Evolutionary conservation across 1,140 invertebrate genomes (phyloP).

Genomic region (Drosophila eugracilis): DNA sequence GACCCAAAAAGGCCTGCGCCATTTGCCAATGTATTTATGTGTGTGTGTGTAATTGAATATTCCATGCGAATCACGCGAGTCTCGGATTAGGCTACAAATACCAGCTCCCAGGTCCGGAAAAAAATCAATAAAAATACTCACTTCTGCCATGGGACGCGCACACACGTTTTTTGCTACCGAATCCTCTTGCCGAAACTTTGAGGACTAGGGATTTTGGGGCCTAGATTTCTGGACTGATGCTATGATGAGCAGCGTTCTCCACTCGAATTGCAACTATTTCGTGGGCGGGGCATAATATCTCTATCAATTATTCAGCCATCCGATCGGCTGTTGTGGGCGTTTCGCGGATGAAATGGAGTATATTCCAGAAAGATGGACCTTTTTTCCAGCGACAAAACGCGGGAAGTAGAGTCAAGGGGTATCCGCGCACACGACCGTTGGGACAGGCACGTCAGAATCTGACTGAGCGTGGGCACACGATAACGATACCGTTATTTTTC

Average conservation of each 20-base stretch:
- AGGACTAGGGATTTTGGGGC: background rate
- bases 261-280: slow-evolving; percentile 19
- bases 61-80: slow-evolving; percentile 77
- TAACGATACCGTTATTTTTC: slow-evolving; percentile 73
- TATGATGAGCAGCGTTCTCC: slow-evolving; percentile 30
- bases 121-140: slow-evolving; percentile 78
- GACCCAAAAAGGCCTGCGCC: slow-evolving; percentile 68
- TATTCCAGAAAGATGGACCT: slow-evolving; percentile 12
- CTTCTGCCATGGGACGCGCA: slow-evolving; percentile 57
- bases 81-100: slow-evolving; percentile 47
- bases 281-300: slow-evolving; percentile 40
- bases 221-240: slow-evolving; percentile 23
- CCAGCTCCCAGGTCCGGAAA: slow-evolving; percentile 41
- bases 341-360: slow-evolving; percentile 3
- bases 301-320: slow-evolving; percentile 34
- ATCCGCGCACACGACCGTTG: slow-evolving; percentile 53
- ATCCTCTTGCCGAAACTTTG: slow-evolving; percentile 6
- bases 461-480: slow-evolving; percentile 71
- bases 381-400: slow-evolving; percentile 28
- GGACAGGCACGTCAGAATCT: slow-evolving; percentile 71
- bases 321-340: background rate
- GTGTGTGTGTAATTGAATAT: slow-evolving; percentile 59
- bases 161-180: slow-evolving; percentile 10
- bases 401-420: slow-evolving; percentile 4
- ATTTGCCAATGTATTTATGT: slow-evolving; percentile 22